Evolutionary conservation across 2,888 invertebrate species (phyloP), one percentile per base, ranked within the genome.

Genomic region (Deilephila porcellus): DNA sequence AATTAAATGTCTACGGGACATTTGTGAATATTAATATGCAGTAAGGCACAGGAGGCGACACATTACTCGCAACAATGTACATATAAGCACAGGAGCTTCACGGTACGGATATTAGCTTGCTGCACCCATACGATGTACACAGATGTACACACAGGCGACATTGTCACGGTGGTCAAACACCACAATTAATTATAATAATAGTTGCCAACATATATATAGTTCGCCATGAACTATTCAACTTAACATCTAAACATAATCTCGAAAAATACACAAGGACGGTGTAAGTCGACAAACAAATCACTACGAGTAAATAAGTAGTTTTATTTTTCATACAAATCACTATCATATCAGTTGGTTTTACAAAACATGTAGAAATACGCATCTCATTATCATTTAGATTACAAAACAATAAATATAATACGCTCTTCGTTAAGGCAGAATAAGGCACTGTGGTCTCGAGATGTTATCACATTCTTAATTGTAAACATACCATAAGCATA

Each of bases 241-340:
- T 90, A 89, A 90, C 88, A 85, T 86, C 90, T 93, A 93, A 86
- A 83, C 86, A 91, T 93, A 94, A 94, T 94, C 94, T 94, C 93
- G 90, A 92, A 93, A 91, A 93, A 93, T 93, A 91, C 91, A 91
- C 92, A 93, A 93, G 94, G 94, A 94, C 94, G 94, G 94, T 93
- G 93, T 93, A 93, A 93, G 90, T 92, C 91, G 92, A 91, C 91
- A 91, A 91, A 89, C 89, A 90, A 86, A 84, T 88, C 84, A 88
- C 87, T 89, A 90, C 88, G 85, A 90, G 85, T 86, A 86, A 82
- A 86, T 88, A 91, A 90, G 89, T 91, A 92, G 86, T 89, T 90
- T 86, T 67, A 67, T 67, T 87, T 87, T 87, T 86, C 84, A 87
- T 88, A 87, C 86, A 86, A 86, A 87, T 87, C 84, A 89, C 86